phyloP scores from a whole-genome alignment of 2,113 vertebrate species.

The Antigone vipio region DNA sequence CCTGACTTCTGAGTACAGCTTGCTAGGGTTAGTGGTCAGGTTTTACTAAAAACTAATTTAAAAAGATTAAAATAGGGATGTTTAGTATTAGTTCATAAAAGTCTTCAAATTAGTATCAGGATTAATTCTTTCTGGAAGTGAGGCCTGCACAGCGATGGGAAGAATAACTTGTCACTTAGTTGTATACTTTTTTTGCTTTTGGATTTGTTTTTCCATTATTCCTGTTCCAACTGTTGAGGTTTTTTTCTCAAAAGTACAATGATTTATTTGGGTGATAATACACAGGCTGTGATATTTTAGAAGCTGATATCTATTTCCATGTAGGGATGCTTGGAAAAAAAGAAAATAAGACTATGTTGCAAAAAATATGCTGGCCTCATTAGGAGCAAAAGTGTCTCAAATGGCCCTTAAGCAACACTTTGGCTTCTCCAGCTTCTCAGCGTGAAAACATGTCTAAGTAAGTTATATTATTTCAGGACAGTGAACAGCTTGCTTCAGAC shows the following conservation, averaged over 20 bases:
- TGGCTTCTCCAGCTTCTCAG: slow-evolving; percentile 32
- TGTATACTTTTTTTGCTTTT: neutral
- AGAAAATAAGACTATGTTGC: neutral
- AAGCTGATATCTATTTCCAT: neutral
- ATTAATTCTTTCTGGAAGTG: neutral
- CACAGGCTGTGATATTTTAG: neutral
- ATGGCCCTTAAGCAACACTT: slow-evolving; percentile 28
- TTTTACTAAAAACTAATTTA: neutral
- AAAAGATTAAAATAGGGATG: neutral
- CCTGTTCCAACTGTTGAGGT: neutral
- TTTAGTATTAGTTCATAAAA: neutral
- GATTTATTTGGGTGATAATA: neutral
- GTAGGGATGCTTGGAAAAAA: neutral
- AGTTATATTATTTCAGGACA: slow-evolving; percentile 52
- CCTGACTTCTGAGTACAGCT: neutral
- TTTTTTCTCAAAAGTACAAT: neutral
- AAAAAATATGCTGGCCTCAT: slow-evolving; percentile 26
- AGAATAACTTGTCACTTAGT: neutral
- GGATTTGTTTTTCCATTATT: neutral
- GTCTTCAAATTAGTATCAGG: neutral
- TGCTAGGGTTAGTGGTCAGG: neutral
- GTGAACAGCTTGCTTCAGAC: slow-evolving; percentile 50
- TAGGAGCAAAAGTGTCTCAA: slow-evolving; percentile 26
- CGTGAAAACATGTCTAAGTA: slow-evolving; percentile 41
- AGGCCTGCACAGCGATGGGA: neutral